Conservation (phyloP, 37 sponge, comb jelly and placozoan species). For the Oscarella lobularis region DNA sequence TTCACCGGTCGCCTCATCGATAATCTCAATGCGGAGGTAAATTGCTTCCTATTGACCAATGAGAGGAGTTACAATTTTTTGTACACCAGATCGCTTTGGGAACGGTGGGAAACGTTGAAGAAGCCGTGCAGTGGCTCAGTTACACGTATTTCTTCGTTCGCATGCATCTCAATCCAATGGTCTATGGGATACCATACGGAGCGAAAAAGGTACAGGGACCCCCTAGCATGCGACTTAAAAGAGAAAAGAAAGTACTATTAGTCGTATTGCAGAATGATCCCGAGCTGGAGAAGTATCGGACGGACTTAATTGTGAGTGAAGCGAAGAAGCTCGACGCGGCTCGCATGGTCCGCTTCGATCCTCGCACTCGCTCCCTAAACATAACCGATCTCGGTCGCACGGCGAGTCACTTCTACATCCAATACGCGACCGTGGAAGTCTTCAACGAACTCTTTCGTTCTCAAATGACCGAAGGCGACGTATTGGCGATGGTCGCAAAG, state of each 20-base stretch:
- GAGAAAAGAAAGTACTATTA: not conserved
- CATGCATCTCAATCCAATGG: conserved; percentile 63
- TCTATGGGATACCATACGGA: conserved; percentile 54
- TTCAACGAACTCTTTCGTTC: conserved; percentile 69
- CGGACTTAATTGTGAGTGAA: conserved; percentile 34
- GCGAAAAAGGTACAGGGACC: conserved; percentile 5
- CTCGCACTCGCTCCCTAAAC: conserved; percentile 44
- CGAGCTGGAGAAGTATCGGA: conserved; percentile 40
- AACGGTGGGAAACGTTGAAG: conserved; percentile 76
- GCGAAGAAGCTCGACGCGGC: conserved; percentile 72
- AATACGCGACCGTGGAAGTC: conserved; percentile 77
- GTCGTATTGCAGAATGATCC: conserved; percentile 46
- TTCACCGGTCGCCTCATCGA: conserved; percentile 50
- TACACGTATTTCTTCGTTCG: conserved; percentile 85
- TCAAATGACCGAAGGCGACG: conserved; percentile 57
- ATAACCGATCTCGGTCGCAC: conserved; percentile 87
- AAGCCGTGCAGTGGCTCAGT: conserved; percentile 90
- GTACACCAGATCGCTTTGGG: conserved; percentile 54
- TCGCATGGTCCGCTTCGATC: conserved; percentile 74
- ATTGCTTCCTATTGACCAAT: conserved; percentile 5
- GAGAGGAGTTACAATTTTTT: not conserved
- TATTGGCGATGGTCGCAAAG: conserved; percentile 68
- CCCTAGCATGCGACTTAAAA: no score
- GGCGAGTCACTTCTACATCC: conserved; percentile 94
- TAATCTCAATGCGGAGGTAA: conserved; percentile 92